phyloP scores from a whole-genome alignment of 2,113 vertebrate genomes.

The Eptatretus burgeri region DNA sequence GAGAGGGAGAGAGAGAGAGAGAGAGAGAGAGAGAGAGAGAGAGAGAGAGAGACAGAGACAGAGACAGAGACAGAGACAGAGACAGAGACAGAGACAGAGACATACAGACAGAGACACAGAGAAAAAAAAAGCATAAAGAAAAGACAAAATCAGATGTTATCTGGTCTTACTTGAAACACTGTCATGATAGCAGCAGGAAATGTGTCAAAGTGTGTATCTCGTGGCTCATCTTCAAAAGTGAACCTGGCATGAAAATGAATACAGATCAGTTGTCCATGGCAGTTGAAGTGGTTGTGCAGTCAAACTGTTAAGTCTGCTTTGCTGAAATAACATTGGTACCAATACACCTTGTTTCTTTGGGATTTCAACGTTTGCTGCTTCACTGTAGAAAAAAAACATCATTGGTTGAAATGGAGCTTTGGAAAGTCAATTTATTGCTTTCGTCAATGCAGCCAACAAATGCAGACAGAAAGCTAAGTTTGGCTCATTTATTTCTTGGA shows the following conservation, averaged over 20 bases:
- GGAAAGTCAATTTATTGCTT: no score
- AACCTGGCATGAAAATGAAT: constrained; percentile 25
- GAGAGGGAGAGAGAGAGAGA: not conserved
- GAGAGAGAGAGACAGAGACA: not conserved
- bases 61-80: not conserved
- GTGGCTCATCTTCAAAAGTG: constrained; percentile 70
- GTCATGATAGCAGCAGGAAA: constrained; percentile 89
- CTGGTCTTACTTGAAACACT: constrained; percentile 66
- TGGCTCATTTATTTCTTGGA: no score
- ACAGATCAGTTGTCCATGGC: not conserved
- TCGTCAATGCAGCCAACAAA: no score
- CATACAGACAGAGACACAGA: not conserved
- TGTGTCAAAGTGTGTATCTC: constrained; percentile 81
- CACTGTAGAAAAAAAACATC: no score
- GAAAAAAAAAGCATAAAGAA: not conserved
- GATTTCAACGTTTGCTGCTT: no score
- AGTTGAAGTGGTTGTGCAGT: no score
- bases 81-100: not conserved
- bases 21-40: not conserved
- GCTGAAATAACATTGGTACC: no score
- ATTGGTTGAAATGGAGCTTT: no score
- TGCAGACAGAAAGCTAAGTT: no score
- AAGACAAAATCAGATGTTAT: not conserved
- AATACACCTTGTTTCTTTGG: no score
- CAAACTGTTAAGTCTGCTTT: no score